phyloP scores from a whole-genome alignment of 64 coral and sea anemone genomes.

The Montipora capricornis region DNA sequence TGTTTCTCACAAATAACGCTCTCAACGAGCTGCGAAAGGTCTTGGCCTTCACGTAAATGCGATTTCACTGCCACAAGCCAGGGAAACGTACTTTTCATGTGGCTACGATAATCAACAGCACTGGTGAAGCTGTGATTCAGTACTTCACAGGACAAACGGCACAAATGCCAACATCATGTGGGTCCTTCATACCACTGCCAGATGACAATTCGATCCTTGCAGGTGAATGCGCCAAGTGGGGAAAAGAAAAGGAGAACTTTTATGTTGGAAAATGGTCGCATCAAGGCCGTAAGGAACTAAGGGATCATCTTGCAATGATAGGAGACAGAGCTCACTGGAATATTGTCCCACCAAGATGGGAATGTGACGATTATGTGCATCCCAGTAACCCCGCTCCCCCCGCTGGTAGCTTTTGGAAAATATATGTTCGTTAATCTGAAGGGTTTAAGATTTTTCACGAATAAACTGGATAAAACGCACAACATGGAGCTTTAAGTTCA shows the following conservation, averaged over 20 bases:
- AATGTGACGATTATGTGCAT: neutral
- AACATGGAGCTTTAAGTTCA: too few relatives aligned
- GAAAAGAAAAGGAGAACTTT: neutral
- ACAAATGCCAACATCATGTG: neutral
- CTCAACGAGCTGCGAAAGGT: neutral
- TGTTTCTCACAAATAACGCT: neutral
- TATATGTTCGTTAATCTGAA: constrained; percentile 13
- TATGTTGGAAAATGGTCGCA: neutral
- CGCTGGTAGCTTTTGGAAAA: constrained; percentile 22
- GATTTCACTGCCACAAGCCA: constrained; percentile 35
- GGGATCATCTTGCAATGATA: neutral
- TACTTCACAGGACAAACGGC: neutral
- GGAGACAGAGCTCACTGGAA: neutral
- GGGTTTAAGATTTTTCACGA: too few relatives aligned
- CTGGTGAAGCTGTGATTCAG: neutral
- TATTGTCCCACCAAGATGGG: neutral
- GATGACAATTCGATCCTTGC: constrained; percentile 20
- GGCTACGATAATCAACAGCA: neutral
- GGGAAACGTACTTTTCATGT: constrained; percentile 4
- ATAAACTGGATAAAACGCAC: too few relatives aligned
- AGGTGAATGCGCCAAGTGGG: neutral
- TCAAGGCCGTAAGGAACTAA: neutral
- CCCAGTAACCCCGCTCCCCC: neutral
- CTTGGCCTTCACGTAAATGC: constrained; percentile 30
- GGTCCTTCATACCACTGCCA: neutral